Conservation (phyloP, 2,888 invertebrate genomes). For the Cheilosia urbana region DNA sequence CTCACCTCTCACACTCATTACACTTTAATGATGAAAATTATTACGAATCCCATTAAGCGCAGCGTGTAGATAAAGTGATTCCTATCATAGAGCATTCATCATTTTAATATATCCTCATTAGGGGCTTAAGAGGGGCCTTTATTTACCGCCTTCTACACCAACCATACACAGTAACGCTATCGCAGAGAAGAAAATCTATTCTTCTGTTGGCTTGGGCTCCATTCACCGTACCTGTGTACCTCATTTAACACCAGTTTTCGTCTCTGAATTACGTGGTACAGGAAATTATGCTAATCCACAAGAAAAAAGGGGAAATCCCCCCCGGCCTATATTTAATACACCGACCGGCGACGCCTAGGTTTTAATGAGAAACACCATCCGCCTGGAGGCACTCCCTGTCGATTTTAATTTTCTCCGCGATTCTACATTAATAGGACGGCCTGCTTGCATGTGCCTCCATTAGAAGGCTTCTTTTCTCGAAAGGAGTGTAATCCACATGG, state of each 20-base stretch:
- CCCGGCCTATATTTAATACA: slow-evolving; percentile 23
- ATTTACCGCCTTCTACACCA: slow-evolving; percentile 7
- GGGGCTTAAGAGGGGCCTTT: slow-evolving; percentile 44
- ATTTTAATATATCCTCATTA: slow-evolving; percentile 67
- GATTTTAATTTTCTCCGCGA: slow-evolving; percentile 50
- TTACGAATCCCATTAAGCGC: slow-evolving; percentile 35
- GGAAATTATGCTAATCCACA: slow-evolving; percentile 64
- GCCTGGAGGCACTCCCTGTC: slow-evolving; percentile 26
- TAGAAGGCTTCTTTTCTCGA: background rate
- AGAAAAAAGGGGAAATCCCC: slow-evolving; percentile 14
- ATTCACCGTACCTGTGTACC: slow-evolving; percentile 32
- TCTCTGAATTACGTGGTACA: slow-evolving; percentile 41
- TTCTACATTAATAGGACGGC: slow-evolving; percentile 7
- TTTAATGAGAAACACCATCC: background rate
- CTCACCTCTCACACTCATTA: slow-evolving; percentile 24
- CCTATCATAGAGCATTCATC: slow-evolving; percentile 58
- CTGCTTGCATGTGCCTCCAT: background rate
- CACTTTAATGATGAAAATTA: slow-evolving; percentile 46
- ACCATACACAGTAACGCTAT: slow-evolving; percentile 4
- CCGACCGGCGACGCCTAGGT: slow-evolving; percentile 2
- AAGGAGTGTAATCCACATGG: slow-evolving; percentile 11
- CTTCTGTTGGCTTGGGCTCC: background rate
- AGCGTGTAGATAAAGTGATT: slow-evolving; percentile 50
- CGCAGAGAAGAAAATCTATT: slow-evolving; percentile 9
- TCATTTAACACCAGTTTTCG: slow-evolving; percentile 41